Evolutionary conservation across 1,140 invertebrate genomes (phyloP), one percentile per base, ranked within the genome.

Genomic region (Nilaparvata lugens): DNA sequence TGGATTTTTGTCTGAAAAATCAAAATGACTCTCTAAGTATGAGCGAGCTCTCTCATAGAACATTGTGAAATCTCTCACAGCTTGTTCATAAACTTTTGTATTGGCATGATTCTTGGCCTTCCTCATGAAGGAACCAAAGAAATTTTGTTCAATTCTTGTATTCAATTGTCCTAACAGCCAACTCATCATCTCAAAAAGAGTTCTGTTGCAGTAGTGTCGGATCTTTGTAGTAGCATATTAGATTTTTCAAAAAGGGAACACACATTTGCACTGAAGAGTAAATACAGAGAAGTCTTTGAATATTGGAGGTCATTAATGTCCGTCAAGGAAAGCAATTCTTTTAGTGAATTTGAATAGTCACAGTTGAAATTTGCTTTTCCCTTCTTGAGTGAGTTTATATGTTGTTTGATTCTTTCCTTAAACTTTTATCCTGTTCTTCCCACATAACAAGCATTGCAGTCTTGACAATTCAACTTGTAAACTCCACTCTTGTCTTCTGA

Each of bases 281-380:
- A 56, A 56, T 56, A 56, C 54, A 35, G 31, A 31, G 54, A 56
- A 18, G 54, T 35, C n/a, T 56, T 56, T 56, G 54, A 56, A 35
- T 56, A 56, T 31, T 56, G 25, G 31, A 56, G 23, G 14, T 56
- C 54, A 56, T 35, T 31, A 35, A 56, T 35, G 21, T 28, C 38
- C 25, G 23, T 56, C 54, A 56, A n/a, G 28, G 54, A 56, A 5
- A 56, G 54, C 54, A 56, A 56, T 7, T 56, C 54, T 56, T 25
- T 25, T 25, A 56, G 54, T 18, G 54, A 16, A 35, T 56, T 56
- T 35, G 28, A 56, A 35, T 4, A 56, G 5, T 28, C 54, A 35
- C 28, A 24, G 28, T 56, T n/a, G n/a, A n/a, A n/a, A n/a, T n/a
- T n/a, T n/a, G n/a, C n/a, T n/a, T n/a, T n/a, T n/a, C n/a, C n/a